phyloP scores from a whole-genome alignment of 2,888 invertebrate genomes.

The Lycia hirtaria region DNA sequence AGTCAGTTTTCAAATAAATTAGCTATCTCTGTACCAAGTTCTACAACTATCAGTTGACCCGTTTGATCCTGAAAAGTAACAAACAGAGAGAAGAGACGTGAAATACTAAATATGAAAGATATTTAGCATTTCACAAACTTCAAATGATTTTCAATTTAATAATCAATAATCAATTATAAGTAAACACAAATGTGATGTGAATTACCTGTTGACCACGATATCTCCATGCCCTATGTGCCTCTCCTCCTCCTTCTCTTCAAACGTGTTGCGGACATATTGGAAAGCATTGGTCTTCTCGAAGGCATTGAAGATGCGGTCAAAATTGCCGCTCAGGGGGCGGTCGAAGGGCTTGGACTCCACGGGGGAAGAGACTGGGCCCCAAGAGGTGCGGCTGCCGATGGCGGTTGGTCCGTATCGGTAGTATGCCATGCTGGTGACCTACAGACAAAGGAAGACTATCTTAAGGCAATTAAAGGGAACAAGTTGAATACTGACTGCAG shows the following conservation, averaged over 20 bases:
- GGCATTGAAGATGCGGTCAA: slow-evolving; percentile 81
- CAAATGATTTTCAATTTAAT: no score
- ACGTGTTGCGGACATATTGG: slow-evolving; percentile 51
- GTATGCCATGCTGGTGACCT: slow-evolving; percentile 69
- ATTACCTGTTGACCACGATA: slow-evolving; percentile 67
- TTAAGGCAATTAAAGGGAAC: background rate
- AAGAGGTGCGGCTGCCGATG: slow-evolving; percentile 81
- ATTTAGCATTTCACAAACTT: no score
- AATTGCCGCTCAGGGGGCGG: slow-evolving; percentile 78
- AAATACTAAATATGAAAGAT: no score
- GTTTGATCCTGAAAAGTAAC: no score
- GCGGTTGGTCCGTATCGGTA: slow-evolving; percentile 79
- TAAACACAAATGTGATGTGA: background rate
- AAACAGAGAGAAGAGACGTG: no score
- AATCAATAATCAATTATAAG: no score
- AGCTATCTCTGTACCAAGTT: no score
- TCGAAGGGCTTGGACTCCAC: slow-evolving; percentile 66
- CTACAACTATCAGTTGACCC: no score
- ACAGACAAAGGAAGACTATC: slow-evolving; percentile 43
- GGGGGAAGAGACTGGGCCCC: slow-evolving; percentile 84
- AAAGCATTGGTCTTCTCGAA: slow-evolving; percentile 83
- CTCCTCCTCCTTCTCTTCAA: slow-evolving; percentile 53
- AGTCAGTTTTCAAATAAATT: no score
- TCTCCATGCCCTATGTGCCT: slow-evolving; percentile 72
- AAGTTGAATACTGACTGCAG: background rate